These are phyloP conservation scores for Achroia grisella DNA, from an alignment of 1,140 invertebrate species.

Conservation along the genomic window DNA sequence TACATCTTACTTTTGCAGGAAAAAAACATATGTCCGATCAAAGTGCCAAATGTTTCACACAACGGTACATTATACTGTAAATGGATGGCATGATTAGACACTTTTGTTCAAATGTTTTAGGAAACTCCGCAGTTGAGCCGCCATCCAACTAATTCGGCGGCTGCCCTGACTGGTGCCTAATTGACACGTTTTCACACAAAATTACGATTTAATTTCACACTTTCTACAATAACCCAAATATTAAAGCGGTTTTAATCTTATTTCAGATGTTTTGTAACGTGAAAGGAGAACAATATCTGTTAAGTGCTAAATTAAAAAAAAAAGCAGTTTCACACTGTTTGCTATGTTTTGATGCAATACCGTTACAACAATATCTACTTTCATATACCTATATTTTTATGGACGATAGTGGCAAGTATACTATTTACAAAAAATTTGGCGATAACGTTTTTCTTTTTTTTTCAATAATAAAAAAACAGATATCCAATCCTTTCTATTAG, in stretches of 20 bases:
- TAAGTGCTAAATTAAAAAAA: slow-evolving; percentile 1
- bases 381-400: too few relatives aligned
- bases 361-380: too few relatives aligned
- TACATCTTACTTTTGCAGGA: not conserved
- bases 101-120: slow-evolving; percentile 58
- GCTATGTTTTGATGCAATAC: too few relatives aligned
- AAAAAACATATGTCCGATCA: not conserved
- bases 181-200: slow-evolving; percentile 62
- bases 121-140: slow-evolving; percentile 39
- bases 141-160: slow-evolving; percentile 37
- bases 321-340: not conserved
- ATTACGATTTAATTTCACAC: slow-evolving; percentile 60
- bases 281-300: slow-evolving; percentile 36
- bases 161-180: slow-evolving; percentile 32
- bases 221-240: slow-evolving; percentile 54
- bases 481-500: too few relatives aligned
- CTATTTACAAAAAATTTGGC: too few relatives aligned
- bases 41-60: slow-evolving; percentile 20
- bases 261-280: slow-evolving; percentile 26
- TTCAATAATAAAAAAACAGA: too few relatives aligned
- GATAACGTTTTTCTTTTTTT: too few relatives aligned
- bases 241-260: slow-evolving; percentile 20
- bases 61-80: slow-evolving; percentile 28
- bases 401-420: too few relatives aligned
- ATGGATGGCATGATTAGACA: slow-evolving; percentile 65